Conservation (phyloP, 2,113 vertebrate species). For the Hydropotes inermis region DNA sequence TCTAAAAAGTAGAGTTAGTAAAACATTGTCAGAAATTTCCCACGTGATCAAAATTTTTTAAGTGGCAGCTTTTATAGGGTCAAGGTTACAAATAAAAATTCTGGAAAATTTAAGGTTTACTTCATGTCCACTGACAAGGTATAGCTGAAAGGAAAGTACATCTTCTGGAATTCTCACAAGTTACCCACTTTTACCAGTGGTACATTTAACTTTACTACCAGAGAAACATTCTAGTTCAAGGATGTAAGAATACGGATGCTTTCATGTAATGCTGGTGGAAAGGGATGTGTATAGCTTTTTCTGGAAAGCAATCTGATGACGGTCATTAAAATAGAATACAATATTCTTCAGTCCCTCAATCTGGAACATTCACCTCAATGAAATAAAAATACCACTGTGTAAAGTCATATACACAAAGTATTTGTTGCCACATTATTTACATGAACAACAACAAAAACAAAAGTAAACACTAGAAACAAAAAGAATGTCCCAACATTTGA, state of each 20-base stretch:
- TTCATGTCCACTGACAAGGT: not conserved
- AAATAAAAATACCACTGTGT: not conserved
- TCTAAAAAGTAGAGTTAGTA: not conserved
- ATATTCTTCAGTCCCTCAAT: not conserved
- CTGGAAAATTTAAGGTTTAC: not conserved
- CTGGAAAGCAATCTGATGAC: not conserved
- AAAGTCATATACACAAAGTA: not conserved
- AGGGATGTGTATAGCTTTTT: not conserved
- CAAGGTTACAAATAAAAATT: conserved; percentile 20
- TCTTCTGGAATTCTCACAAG: not conserved
- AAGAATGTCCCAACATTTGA: not conserved
- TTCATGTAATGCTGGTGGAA: not conserved
- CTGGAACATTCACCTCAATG: not conserved
- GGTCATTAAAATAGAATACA: not conserved
- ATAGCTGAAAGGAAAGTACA: not conserved
- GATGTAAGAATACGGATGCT: not conserved
- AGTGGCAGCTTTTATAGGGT: not conserved
- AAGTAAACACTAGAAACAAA: not conserved
- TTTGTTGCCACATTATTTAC: not conserved
- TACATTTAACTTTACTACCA: not conserved
- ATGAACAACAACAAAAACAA: not conserved
- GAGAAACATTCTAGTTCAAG: not conserved
- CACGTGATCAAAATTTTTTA: not conserved
- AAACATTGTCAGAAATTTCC: not conserved
- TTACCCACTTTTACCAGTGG: not conserved